Conservation (phyloP, 2,888 invertebrate genomes). For the Euplagia quadripunctaria region DNA sequence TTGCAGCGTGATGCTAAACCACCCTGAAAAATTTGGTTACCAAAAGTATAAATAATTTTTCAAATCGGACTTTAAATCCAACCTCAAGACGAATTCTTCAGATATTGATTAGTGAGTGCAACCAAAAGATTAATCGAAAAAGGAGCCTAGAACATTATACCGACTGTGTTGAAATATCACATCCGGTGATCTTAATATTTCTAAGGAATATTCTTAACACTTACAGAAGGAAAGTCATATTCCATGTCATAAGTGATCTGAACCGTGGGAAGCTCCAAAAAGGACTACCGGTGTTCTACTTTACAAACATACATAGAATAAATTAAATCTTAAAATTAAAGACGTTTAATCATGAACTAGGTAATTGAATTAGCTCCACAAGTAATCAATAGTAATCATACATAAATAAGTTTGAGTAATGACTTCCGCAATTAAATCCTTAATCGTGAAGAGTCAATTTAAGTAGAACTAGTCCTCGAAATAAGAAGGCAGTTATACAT, state of each 20-base stretch:
- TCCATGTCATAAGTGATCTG: no score
- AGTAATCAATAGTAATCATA: slow-evolving; percentile 8
- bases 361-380: neutral
- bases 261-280: slow-evolving; percentile 18
- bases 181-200: neutral
- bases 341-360: slow-evolving; percentile 2
- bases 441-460: neutral
- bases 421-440: slow-evolving; percentile 3
- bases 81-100: no score
- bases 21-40: no score
- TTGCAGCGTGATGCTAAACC: no score
- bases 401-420: slow-evolving; percentile 23
- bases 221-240: neutral
- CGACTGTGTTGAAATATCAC: no score
- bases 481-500: neutral
- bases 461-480: neutral
- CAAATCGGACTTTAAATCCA: no score
- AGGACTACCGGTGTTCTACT: slow-evolving; percentile 23
- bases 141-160: no score
- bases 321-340: neutral
- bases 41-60: no score
- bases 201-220: neutral
- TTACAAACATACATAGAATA: slow-evolving; percentile 13
- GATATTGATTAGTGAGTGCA: no score
- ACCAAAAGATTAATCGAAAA: no score